Conservation (phyloP, 2,888 invertebrate genomes). For the Syrista parreyssii region DNA sequence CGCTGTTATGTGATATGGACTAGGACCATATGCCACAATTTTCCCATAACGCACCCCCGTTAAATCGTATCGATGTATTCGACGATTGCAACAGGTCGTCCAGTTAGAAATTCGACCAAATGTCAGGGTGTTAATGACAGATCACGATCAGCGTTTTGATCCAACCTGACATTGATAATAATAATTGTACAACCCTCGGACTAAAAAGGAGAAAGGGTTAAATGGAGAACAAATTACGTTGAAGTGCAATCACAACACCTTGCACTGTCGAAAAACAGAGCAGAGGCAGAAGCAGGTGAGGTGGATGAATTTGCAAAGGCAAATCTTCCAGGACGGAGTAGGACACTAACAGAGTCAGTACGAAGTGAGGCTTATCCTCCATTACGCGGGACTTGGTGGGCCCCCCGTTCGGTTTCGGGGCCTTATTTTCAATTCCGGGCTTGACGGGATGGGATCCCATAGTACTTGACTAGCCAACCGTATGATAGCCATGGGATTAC, state of each 20-base stretch:
- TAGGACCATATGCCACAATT: constrained; percentile 51
- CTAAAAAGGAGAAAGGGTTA: constrained; percentile 12
- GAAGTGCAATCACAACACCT: constrained; percentile 2
- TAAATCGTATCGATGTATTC: constrained; percentile 28
- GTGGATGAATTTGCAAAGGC: not conserved
- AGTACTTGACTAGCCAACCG: constrained; percentile 52
- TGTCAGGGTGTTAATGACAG: not conserved
- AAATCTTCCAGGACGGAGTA: not conserved
- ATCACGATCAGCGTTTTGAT: constrained; percentile 28
- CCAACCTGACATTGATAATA: constrained; percentile 18
- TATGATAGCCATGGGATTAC: constrained; percentile 60
- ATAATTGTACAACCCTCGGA: constrained; percentile 14
- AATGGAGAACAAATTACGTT: constrained; percentile 17
- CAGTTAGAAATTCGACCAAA: not conserved
- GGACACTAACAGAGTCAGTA: constrained; percentile 44
- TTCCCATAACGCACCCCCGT: constrained; percentile 48
- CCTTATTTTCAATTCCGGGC: constrained; percentile 49
- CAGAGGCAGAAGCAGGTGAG: not conserved
- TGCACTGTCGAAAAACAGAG: not conserved
- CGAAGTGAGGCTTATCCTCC: constrained; percentile 59
- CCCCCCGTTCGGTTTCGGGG: constrained; percentile 31
- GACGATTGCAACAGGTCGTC: constrained; percentile 45
- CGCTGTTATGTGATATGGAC: constrained; percentile 36
- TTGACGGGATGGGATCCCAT: constrained; percentile 39
- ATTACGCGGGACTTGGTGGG: constrained; percentile 53